A percentile compares a stretch with the other conserved stretches of the same genome.
phyloP scores from a whole-genome alignment of 1,140 invertebrate genomes.

The Drosophila ironensis region DNA sequence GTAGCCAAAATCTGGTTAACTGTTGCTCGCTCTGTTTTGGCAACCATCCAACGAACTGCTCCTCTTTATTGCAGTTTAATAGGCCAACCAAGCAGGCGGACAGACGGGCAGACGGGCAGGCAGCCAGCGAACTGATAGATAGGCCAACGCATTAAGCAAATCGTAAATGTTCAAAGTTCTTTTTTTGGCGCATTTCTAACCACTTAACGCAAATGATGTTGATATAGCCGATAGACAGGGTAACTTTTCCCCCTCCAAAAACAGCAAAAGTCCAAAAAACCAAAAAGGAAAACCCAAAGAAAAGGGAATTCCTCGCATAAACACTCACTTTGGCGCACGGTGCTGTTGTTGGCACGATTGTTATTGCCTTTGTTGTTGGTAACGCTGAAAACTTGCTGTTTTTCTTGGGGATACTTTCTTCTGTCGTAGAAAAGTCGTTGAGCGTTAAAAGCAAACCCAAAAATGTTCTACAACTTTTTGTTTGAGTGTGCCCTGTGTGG shows the following conservation, averaged over 20 bases:
- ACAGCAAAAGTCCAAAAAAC: too few species aligned
- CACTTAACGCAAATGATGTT: conserved; percentile 79
- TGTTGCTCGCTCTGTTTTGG: conserved; percentile 38
- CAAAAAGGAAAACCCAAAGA: not conserved
- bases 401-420: conserved; percentile 55
- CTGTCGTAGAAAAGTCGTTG: conserved; percentile 59
- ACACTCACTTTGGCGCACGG: conserved; percentile 63
- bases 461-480: conserved; percentile 69
- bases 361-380: conserved; percentile 29
- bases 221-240: conserved; percentile 56
- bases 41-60: conserved; percentile 36
- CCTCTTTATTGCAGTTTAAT: conserved; percentile 70
- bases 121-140: conserved; percentile 12
- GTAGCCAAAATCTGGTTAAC: conserved; percentile 55
- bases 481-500: conserved; percentile 31
- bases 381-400: conserved; percentile 50
- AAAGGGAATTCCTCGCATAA: conserved; percentile 12
- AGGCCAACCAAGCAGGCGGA: too few species aligned
- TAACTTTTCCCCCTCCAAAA: conserved; percentile 31
- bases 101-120: too few species aligned
- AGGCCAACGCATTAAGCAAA: conserved; percentile 55
- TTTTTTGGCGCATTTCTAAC: conserved; percentile 63
- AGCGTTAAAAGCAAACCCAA: conserved; percentile 71
- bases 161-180: conserved; percentile 45
- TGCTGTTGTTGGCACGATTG: conserved; percentile 34